phyloP scores from a whole-genome alignment of 1,140 invertebrate genomes.

The Pseudomyrmex pallidus region DNA sequence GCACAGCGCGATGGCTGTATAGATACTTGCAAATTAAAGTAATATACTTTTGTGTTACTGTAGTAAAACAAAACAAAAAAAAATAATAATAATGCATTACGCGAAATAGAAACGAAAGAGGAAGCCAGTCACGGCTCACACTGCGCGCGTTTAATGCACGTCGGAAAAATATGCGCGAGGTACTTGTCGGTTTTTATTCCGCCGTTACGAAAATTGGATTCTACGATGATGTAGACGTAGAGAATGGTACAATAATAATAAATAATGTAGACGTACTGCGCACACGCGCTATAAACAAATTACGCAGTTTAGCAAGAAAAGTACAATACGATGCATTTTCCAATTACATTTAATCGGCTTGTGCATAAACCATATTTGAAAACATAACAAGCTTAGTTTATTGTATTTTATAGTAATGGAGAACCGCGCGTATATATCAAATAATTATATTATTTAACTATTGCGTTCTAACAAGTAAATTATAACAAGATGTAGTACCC shows the following conservation, averaged over 20 bases:
- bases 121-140: slow-evolving; percentile 38
- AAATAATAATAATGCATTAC: slow-evolving; percentile 22
- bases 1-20: not conserved
- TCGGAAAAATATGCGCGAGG: slow-evolving; percentile 43
- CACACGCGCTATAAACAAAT: slow-evolving; percentile 25
- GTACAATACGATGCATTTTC: not conserved
- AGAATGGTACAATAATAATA: slow-evolving; percentile 33
- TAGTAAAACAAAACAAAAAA: no score
- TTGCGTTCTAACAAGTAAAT: no score
- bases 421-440: no score
- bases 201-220: slow-evolving; percentile 57
- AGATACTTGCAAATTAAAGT: slow-evolving; percentile 52
- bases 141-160: slow-evolving; percentile 46
- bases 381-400: not conserved
- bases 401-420: not conserved
- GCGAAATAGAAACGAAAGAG: slow-evolving; percentile 8
- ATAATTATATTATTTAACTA: no score
- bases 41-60: slow-evolving; percentile 46
- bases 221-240: slow-evolving; percentile 34
- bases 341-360: not conserved
- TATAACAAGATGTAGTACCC: no score
- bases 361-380: not conserved
- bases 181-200: slow-evolving; percentile 53
- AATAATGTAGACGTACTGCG: slow-evolving; percentile 10
- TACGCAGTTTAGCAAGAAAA: not conserved